These are phyloP conservation scores for Colistium nudipinnis DNA, from an alignment of 2,113 vertebrate genomes.

Conservation along the genomic window DNA sequence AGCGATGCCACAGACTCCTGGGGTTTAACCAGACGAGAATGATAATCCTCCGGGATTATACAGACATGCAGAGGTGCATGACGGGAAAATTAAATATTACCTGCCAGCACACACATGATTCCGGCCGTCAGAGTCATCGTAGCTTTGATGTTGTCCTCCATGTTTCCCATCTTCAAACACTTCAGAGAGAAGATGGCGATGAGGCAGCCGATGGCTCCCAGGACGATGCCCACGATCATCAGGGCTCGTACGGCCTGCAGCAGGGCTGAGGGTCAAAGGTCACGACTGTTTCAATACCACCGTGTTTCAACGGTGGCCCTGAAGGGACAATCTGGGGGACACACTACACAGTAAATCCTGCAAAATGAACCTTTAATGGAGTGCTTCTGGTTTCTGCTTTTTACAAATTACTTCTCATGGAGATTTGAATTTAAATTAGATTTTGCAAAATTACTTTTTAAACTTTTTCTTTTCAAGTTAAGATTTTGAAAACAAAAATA, in stretches of 20 bases:
- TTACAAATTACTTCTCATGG: too few relatives aligned
- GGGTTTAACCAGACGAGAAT: background rate
- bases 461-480: background rate
- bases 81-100: constrained; percentile 67
- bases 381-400: too few relatives aligned
- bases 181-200: constrained; percentile 90
- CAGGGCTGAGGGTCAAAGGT: constrained; percentile 78
- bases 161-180: constrained; percentile 89
- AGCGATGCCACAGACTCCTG: constrained; percentile 88
- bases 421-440: too few relatives aligned
- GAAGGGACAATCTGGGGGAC: too few relatives aligned
- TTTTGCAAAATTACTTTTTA: too few relatives aligned
- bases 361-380: too few relatives aligned
- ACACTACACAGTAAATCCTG: too few relatives aligned
- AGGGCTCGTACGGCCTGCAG: constrained; percentile 90
- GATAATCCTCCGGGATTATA: background rate
- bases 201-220: constrained; percentile 84
- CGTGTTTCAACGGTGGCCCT: too few relatives aligned
- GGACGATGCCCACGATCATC: constrained; percentile 89
- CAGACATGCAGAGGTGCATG: background rate
- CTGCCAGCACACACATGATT: constrained; percentile 87
- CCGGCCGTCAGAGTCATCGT: constrained; percentile 90
- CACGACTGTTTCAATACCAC: too few relatives aligned
- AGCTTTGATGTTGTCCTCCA: constrained; percentile 90
- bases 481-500: background rate